Base-by-base conservation (phyloP, 2,797 vertebrate genomes). In the Esox lucius region DNA sequence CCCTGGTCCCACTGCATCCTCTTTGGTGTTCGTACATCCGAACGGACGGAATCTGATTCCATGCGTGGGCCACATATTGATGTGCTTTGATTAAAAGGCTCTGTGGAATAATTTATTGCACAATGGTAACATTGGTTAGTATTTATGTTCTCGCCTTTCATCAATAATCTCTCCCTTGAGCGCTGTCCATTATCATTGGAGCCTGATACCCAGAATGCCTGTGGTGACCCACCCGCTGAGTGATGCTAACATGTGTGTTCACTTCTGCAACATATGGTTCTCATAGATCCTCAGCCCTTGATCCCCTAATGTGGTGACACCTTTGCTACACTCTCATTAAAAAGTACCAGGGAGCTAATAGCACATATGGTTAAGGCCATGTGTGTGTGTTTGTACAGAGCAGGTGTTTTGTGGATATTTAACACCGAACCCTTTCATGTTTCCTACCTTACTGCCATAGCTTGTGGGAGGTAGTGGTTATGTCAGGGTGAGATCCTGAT, bases 71-170 rank as follows among this genome's bases (percentile, higher is more conserved):
- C 31, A 24, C n/a, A 73, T 71, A 70, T 68, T 35, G 4, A 61
- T 75, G 81, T 77, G 73, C 79, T 80, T 87, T 74, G 56, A 75
- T 39, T 74, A 72, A 71, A 61, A 75, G 75, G 79, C 31, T 22
- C 51, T 24, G n/a, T 75, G 68, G 19, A 72, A 26, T 81, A n/a
- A 70, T 68, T 31, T 65, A 35, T 33, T 31, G 19, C 15, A 15
- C 31, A 48, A 80, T 72, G 80, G 82, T 74, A 81, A 68, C 82
- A 42, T 76, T 11, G 51, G 65, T 59, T 53, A 76, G 75, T 74
- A 80, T 90, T 74, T 11, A 83, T 88, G 79, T 84, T 84, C 68
- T 71, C 51, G 39, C 76, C 69, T 75, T 79, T 68, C 82, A 77
- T 80, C 71, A 16, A 35, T 73, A 77, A 86, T 82, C 81, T 71